Conservation (phyloP, 2,797 vertebrate species). For the Huso huso region DNA sequence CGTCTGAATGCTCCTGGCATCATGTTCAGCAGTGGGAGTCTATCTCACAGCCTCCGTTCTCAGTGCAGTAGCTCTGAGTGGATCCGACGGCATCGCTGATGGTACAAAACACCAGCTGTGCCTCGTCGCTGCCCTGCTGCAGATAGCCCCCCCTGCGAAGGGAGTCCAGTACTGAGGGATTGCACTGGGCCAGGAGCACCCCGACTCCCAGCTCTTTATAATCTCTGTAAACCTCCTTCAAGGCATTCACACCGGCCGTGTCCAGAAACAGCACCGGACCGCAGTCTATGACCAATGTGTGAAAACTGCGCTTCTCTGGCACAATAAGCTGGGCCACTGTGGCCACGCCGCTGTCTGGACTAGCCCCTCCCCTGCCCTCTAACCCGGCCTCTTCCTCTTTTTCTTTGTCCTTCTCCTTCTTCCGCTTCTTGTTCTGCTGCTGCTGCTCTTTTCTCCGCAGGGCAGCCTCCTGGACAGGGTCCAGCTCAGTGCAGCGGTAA, state of each 20-base stretch:
- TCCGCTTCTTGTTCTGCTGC: constrained; percentile 39
- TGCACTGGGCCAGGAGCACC: constrained; percentile 79
- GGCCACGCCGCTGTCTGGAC: not conserved
- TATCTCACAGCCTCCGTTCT: constrained; percentile 41
- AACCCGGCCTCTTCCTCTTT: not conserved
- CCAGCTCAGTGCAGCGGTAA: constrained; percentile 65
- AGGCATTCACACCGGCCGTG: constrained; percentile 71
- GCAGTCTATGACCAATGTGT: constrained; percentile 82
- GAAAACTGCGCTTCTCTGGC: constrained; percentile 35
- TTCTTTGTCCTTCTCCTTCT: not conserved
- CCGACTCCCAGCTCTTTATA: constrained; percentile 65
- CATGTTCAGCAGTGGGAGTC: constrained; percentile 20
- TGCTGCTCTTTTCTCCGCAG: constrained; percentile 60
- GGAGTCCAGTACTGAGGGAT: constrained; percentile 67
- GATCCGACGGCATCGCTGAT: constrained; percentile 72
- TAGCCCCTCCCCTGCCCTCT: not conserved
- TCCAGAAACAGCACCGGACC: constrained; percentile 80
- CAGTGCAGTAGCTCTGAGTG: constrained; percentile 40
- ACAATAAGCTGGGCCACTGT: constrained; percentile 36
- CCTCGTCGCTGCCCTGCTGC: constrained; percentile 38
- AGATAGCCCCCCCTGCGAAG: constrained; percentile 69
- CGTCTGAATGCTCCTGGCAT: not conserved
- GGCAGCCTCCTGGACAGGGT: constrained; percentile 64
- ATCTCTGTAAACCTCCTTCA: constrained; percentile 80
- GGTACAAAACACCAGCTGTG: constrained; percentile 64